Evolutionary conservation across 2,888 invertebrate species (phyloP).

Genomic region (Disparrhopalites patrizii): DNA sequence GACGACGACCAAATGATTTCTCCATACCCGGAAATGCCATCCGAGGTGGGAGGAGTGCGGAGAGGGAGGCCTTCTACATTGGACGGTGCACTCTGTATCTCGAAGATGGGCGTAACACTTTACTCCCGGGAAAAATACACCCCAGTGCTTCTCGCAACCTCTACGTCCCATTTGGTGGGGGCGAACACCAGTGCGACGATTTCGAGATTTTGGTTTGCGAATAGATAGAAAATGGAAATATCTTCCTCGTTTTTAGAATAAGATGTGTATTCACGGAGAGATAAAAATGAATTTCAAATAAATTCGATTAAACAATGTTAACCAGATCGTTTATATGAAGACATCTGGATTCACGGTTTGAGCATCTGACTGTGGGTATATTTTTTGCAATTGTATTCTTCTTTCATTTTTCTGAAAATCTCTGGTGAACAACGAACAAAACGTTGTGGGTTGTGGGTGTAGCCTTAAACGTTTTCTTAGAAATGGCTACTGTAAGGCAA

Average conservation of each 20-base stretch:
- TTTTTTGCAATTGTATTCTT: too few species aligned
- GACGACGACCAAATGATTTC: neutral
- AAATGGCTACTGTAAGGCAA: too few species aligned
- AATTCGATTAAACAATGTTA: neutral
- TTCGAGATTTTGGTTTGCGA: slow-evolving; percentile 31
- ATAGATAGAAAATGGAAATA: slow-evolving; percentile 1
- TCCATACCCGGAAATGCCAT: slow-evolving; percentile 37
- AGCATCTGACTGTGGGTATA: too few species aligned
- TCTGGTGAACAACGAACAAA: too few species aligned
- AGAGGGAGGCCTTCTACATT: slow-evolving; percentile 43
- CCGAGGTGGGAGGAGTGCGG: slow-evolving; percentile 39
- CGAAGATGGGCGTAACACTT: slow-evolving; percentile 25
- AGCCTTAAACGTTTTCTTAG: too few species aligned
- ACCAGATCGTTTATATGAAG: too few species aligned
- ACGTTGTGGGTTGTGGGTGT: too few species aligned
- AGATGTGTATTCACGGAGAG: too few species aligned
- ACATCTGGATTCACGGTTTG: too few species aligned
- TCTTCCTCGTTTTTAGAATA: too few species aligned
- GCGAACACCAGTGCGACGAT: slow-evolving; percentile 22
- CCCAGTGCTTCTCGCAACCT: slow-evolving; percentile 32
- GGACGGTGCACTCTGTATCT: slow-evolving; percentile 33
- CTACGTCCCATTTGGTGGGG: slow-evolving; percentile 28
- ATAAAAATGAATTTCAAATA: slow-evolving; percentile 1
- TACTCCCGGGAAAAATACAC: slow-evolving; percentile 44
- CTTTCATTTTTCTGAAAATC: too few species aligned